Base-by-base conservation (phyloP, 1,140 invertebrate genomes). In the Drosophila punjabiensis region DNA sequence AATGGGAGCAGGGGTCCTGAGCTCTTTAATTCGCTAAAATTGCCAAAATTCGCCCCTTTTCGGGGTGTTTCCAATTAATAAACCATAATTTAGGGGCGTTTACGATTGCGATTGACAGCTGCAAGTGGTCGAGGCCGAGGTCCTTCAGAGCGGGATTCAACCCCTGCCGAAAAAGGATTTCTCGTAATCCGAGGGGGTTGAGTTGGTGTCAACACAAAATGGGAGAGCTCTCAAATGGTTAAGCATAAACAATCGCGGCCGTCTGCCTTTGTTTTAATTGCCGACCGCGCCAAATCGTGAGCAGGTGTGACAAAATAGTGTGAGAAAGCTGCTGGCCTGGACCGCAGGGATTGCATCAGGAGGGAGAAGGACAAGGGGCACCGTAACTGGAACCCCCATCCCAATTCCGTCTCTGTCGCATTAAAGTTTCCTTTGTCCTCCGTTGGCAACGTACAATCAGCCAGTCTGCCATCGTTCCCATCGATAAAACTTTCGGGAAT, bases 151-250 rank as follows among this genome's bases (percentile, higher is more conserved):
- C 11, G 56, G 50, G 56, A 24, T 59, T 50, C 56, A 74, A 60
- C 60, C 65, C 71, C 71, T 56, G 32, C 45, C 30, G 6, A 24
- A 33, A 63, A 50, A 58, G 55, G 67, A 73, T 73, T 68, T 71
- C 41, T 71, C 41, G 74, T 43, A 53, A 74, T 53, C 71, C 48
- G 50, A 64, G 65, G 84, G 76, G 80, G 68, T 85, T 30, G 66
- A 70, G 63, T 60, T 89, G 75, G 82, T 90, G 86, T 82, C 79
- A 90, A 90, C 87, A 81, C 60, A 81, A 90, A 90, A 90, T 86
- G 79, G 79, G 45, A 69, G 76, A 80, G 68, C 52, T 77, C 58
- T 52, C 32, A 59, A 64, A 71, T 52, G 56, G 56, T 45, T 59
- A 13, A 5, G 45, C 84, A 81, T 67, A 79, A 87, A 73, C 74